phyloP scores from a whole-genome alignment of 2,888 invertebrate genomes.

The Ichneumon xanthorius region DNA sequence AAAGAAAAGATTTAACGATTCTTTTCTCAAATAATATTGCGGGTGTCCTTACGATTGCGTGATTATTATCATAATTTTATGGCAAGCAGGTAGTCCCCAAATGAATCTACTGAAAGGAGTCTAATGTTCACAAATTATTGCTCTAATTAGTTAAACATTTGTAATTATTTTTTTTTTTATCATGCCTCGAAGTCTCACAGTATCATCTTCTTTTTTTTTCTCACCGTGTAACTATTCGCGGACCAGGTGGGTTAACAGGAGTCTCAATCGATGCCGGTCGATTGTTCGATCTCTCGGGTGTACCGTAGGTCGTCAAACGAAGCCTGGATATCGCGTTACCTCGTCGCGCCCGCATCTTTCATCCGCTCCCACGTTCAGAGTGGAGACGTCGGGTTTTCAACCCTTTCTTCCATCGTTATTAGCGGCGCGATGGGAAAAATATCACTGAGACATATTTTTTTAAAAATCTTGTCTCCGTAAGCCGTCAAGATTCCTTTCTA shows the following conservation, averaged over 20 bases:
- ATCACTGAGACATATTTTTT: neutral
- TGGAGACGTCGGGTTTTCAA: conserved; percentile 55
- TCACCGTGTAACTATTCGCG: conserved; percentile 44
- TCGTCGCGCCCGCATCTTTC: conserved; percentile 57
- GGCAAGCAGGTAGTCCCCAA: no score
- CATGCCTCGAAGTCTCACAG: neutral
- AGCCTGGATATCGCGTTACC: conserved; percentile 60
- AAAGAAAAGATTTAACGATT: no score
- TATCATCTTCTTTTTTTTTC: conserved; percentile 46
- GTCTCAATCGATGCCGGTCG: conserved; percentile 65
- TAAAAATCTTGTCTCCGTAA: neutral
- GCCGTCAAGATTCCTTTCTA: neutral
- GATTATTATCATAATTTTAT: no score
- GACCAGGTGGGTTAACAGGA: conserved; percentile 57
- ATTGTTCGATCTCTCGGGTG: conserved; percentile 63
- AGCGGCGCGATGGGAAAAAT: neutral
- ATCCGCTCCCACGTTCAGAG: conserved; percentile 66
- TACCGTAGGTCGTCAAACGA: conserved; percentile 25
- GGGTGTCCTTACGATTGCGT: no score
- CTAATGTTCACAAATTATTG: neutral
- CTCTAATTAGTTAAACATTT: neutral
- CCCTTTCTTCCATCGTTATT: conserved; percentile 20
- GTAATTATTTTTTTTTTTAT: neutral
- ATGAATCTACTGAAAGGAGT: no score
- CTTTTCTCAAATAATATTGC: no score